phyloP scores from a whole-genome alignment of 2,888 invertebrate species.

The Adelphocoris suturalis region DNA sequence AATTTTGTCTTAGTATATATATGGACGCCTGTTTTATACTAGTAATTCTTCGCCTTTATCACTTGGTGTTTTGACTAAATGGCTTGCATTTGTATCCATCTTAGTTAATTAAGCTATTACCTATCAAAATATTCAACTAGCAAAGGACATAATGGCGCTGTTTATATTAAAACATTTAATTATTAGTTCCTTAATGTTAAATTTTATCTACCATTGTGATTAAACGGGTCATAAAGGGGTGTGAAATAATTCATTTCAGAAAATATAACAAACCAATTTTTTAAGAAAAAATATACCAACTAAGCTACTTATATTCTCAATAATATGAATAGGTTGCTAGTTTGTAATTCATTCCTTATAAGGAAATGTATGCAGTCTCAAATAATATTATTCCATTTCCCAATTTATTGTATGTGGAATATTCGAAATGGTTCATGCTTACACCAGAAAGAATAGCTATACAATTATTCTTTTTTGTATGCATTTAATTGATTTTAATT shows the following conservation, averaged over 20 bases:
- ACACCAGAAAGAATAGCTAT: slow-evolving; percentile 41
- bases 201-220: slow-evolving; percentile 73
- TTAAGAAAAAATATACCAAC: slow-evolving; percentile 56
- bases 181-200: slow-evolving; percentile 73
- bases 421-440: slow-evolving; percentile 25
- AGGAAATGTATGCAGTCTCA: slow-evolving; percentile 68
- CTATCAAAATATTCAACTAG: slow-evolving; percentile 33
- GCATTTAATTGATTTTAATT: slow-evolving; percentile 33
- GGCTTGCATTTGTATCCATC: slow-evolving; percentile 51
- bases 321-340: slow-evolving; percentile 66
- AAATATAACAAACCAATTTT: slow-evolving; percentile 56
- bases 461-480: background rate
- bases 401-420: slow-evolving; percentile 52
- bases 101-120: slow-evolving; percentile 37
- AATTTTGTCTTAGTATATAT: background rate
- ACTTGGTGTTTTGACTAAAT: slow-evolving; percentile 52
- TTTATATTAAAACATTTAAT: slow-evolving; percentile 59
- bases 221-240: slow-evolving; percentile 73
- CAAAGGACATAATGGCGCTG: slow-evolving; percentile 70
- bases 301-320: slow-evolving; percentile 69
- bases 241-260: slow-evolving; percentile 55
- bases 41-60: slow-evolving; percentile 7
- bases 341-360: slow-evolving; percentile 59
- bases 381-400: slow-evolving; percentile 66
- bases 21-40: slow-evolving; percentile 1